Percentiles rank a stretch among this genome's conserved stretches.
These are phyloP conservation scores for Lethenteron reissneri DNA, from an alignment of 2,113 vertebrate genomes.

Conservation along the genomic window DNA sequence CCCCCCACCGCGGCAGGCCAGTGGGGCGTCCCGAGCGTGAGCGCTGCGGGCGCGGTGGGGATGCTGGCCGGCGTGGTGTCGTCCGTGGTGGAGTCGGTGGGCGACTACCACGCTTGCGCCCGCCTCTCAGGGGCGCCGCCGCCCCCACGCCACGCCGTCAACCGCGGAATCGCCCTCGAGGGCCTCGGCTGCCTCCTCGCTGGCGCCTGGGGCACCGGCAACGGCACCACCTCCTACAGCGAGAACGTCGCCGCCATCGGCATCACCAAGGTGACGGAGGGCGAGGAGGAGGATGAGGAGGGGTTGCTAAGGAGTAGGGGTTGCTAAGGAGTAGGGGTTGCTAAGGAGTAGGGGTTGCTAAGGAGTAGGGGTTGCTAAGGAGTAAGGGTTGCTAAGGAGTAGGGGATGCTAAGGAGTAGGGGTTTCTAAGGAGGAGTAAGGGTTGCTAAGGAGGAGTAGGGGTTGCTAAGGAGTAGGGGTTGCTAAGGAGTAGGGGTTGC, in stretches of 20 bases:
- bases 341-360: too few relatives aligned
- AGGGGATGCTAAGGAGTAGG: too few relatives aligned
- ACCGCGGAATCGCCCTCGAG: slow-evolving; percentile 64
- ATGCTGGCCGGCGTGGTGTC: slow-evolving; percentile 69
- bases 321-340: too few relatives aligned
- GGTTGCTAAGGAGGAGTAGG: too few relatives aligned
- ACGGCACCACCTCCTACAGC: slow-evolving; percentile 77
- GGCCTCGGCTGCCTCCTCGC: slow-evolving; percentile 74
- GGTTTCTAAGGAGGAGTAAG: too few relatives aligned
- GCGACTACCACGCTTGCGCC: slow-evolving; percentile 79
- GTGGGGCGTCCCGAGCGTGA: slow-evolving; percentile 70
- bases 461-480: too few relatives aligned
- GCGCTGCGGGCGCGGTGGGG: slow-evolving; percentile 63
- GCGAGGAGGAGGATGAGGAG: too few relatives aligned
- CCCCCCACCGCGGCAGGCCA: slow-evolving; percentile 32
- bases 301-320: too few relatives aligned
- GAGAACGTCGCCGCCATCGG: slow-evolving; percentile 73
- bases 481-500: too few relatives aligned
- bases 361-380: too few relatives aligned
- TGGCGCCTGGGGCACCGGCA: slow-evolving; percentile 74
- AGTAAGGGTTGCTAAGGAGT: too few relatives aligned
- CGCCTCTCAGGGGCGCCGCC: slow-evolving; percentile 57
- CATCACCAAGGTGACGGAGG: slow-evolving; percentile 53
- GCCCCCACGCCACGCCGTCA: slow-evolving; percentile 60
- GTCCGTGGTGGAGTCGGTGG: slow-evolving; percentile 82